phyloP scores from a whole-genome alignment of 1,140 invertebrate species.

The Diorhabda carinulata region DNA sequence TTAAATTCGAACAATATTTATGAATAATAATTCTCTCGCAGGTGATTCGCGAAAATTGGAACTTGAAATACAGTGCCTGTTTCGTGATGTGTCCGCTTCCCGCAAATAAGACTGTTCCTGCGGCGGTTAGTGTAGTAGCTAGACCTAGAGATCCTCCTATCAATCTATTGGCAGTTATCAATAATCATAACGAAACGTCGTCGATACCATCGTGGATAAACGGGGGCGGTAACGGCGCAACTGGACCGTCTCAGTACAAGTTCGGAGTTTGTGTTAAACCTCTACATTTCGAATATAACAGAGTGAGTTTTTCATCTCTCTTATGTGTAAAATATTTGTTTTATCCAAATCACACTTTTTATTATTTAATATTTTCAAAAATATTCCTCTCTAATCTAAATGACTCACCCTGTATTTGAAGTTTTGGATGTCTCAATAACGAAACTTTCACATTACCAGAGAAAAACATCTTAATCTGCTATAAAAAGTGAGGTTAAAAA shows the following conservation, averaged over 20 bases:
- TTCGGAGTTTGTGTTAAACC: slow-evolving; percentile 93
- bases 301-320: slow-evolving; percentile 49
- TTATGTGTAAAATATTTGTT: no score
- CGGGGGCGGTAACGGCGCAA: no score
- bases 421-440: no score
- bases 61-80: slow-evolving; percentile 86
- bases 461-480: no score
- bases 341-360: no score
- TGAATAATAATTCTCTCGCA: slow-evolving; percentile 39
- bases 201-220: not conserved
- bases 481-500: no score
- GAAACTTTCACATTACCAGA: no score
- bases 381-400: no score
- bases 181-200: slow-evolving; percentile 50
- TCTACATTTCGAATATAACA: slow-evolving; percentile 84
- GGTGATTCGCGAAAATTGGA: slow-evolving; percentile 91
- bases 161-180: slow-evolving; percentile 58
- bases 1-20: no score
- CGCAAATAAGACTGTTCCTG: slow-evolving; percentile 57
- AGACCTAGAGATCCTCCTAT: slow-evolving; percentile 56
- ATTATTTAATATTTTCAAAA: no score
- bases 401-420: no score
- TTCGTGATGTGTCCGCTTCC: slow-evolving; percentile 79
- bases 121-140: slow-evolving; percentile 65
- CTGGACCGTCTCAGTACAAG: slow-evolving; percentile 44